These are phyloP conservation scores for Cantharis rustica DNA, from an alignment of 2,888 invertebrate species.

Conservation along the genomic window DNA sequence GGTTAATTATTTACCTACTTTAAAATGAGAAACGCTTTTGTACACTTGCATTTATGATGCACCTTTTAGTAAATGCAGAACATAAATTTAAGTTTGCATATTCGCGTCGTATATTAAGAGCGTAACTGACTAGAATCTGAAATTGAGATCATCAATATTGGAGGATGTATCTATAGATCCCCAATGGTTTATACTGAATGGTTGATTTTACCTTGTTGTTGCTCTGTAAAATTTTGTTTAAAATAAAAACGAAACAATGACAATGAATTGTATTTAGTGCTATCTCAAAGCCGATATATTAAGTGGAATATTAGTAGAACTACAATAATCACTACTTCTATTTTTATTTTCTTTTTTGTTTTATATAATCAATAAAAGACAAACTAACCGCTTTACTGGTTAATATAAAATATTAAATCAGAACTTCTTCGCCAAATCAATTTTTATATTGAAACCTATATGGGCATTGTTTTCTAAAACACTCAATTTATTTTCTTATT, in stretches of 20 bases:
- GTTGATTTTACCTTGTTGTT: background rate
- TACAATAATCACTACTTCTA: background rate
- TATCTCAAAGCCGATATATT: background rate
- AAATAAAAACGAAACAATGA: background rate
- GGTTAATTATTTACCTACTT: background rate
- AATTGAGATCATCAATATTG: constrained; percentile 8
- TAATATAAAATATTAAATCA: background rate
- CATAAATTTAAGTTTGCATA: background rate
- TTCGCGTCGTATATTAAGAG: background rate
- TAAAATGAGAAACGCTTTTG: background rate
- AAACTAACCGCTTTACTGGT: background rate
- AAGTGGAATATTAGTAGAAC: background rate
- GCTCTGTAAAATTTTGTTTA: background rate
- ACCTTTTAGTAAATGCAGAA: background rate
- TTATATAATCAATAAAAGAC: background rate
- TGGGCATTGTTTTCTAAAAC: background rate
- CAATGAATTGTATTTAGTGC: background rate
- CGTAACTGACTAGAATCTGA: background rate
- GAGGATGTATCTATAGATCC: constrained; percentile 8
- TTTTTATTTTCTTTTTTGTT: background rate
- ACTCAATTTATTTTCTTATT: background rate
- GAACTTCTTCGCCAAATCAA: background rate
- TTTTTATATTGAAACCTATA: background rate
- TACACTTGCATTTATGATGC: background rate
- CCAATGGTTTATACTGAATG: constrained; percentile 3